These are phyloP conservation scores for Nezara viridula DNA, from an alignment of 2,888 invertebrate genomes.

Conservation along the genomic window DNA sequence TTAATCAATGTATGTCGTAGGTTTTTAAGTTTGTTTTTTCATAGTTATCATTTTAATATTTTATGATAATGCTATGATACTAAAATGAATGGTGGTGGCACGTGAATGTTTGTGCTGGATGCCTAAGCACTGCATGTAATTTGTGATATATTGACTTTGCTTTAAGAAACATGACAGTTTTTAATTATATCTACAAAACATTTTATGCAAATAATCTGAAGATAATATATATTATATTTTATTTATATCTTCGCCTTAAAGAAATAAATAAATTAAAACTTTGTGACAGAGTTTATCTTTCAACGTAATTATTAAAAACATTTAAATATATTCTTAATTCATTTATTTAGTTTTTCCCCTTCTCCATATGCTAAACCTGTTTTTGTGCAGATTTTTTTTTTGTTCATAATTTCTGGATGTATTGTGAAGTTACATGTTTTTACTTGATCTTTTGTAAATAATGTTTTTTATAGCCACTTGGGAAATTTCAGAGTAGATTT, in stretches of 20 bases:
- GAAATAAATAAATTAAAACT: too few relatives aligned
- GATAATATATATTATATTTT: too few relatives aligned
- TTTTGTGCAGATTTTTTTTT: not conserved
- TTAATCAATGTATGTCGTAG: too few relatives aligned
- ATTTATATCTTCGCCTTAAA: too few relatives aligned
- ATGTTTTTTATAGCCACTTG: not conserved
- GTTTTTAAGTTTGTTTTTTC: not conserved
- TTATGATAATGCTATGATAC: not conserved
- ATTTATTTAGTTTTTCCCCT: not conserved
- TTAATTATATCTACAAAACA: too few relatives aligned
- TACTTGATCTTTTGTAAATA: not conserved
- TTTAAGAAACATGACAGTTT: not conserved
- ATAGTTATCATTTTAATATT: not conserved
- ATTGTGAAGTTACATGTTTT: not conserved
- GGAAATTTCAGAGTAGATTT: not conserved
- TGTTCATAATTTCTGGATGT: not conserved
- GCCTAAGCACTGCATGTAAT: not conserved
- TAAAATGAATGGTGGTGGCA: not conserved
- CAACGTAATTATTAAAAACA: not conserved
- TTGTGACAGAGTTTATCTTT: too few relatives aligned
- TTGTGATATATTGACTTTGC: not conserved
- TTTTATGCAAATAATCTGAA: too few relatives aligned
- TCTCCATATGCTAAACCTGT: not conserved
- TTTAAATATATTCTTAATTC: not conserved
- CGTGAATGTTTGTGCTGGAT: not conserved